Conservation (phyloP, 2,888 invertebrate species). For the Eurois occulta region DNA sequence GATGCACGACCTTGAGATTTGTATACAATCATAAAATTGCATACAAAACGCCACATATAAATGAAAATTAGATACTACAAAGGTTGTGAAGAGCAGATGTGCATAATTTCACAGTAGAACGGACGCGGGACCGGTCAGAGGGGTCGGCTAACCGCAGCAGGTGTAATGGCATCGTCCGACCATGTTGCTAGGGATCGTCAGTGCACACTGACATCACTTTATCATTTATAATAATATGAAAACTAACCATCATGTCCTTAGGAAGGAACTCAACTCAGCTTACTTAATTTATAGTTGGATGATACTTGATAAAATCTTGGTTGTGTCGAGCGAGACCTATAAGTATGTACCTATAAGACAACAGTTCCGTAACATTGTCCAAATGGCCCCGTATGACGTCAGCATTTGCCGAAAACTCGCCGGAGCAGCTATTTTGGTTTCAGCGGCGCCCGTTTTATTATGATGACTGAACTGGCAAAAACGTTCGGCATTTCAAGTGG, state of each 20-base stretch:
- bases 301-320: neutral
- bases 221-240: slow-evolving; percentile 24
- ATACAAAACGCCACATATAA: slow-evolving; percentile 45
- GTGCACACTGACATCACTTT: slow-evolving; percentile 32
- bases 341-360: slow-evolving; percentile 54
- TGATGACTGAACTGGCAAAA: slow-evolving; percentile 83
- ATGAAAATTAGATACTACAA: slow-evolving; percentile 57
- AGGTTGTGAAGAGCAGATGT: slow-evolving; percentile 80
- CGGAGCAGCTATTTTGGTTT: slow-evolving; percentile 80
- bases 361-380: slow-evolving; percentile 77
- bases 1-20: slow-evolving; percentile 37
- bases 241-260: neutral
- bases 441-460: slow-evolving; percentile 79
- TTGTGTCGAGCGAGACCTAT: slow-evolving; percentile 7
- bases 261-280: neutral
- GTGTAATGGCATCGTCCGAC: slow-evolving; percentile 75
- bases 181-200: slow-evolving; percentile 57
- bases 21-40: slow-evolving; percentile 20
- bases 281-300: neutral
- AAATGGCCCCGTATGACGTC: slow-evolving; percentile 85
- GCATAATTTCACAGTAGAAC: slow-evolving; percentile 87
- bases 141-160: slow-evolving; percentile 83
- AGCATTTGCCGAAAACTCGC: slow-evolving; percentile 82
- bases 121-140: slow-evolving; percentile 84
- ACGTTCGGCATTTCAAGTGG: slow-evolving; percentile 81